These are phyloP conservation scores for Lithobius niger DNA, from an alignment of 1,140 invertebrate genomes.

Conservation along the genomic window DNA sequence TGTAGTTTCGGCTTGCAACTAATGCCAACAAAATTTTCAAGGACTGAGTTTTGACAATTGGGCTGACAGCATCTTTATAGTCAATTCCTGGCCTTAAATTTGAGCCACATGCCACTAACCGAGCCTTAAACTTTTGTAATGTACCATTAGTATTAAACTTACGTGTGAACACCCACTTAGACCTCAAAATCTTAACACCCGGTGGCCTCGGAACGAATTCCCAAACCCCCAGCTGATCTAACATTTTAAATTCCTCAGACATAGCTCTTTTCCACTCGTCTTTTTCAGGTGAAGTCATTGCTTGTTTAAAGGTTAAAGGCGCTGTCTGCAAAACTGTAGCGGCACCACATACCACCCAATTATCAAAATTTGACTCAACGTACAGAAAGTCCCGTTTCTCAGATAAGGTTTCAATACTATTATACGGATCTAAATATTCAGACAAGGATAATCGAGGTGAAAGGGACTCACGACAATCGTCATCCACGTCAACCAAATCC, in stretches of 20 bases:
- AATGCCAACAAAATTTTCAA: background rate
- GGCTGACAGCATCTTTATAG: constrained; percentile 27
- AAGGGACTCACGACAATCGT: too few species aligned
- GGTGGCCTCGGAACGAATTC: background rate
- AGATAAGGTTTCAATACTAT: too few species aligned
- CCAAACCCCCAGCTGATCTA: background rate
- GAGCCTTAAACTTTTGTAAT: constrained; percentile 18
- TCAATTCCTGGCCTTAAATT: constrained; percentile 27
- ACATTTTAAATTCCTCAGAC: background rate
- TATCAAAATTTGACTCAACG: too few species aligned
- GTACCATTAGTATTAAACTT: background rate
- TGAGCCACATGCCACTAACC: constrained; percentile 30
- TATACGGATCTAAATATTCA: too few species aligned
- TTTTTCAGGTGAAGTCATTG: background rate
- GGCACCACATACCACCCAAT: too few species aligned
- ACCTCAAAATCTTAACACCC: background rate
- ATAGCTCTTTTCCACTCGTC: background rate
- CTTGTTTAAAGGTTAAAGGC: background rate
- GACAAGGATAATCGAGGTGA: too few species aligned
- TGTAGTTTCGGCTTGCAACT: too few species aligned
- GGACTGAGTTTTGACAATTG: constrained; percentile 20
- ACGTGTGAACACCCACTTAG: background rate
- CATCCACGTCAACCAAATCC: too few species aligned
- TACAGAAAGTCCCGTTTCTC: too few species aligned
- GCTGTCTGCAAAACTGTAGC: too few species aligned